phyloP scores from a whole-genome alignment of 2,797 vertebrate species.

The Mus caroli region DNA sequence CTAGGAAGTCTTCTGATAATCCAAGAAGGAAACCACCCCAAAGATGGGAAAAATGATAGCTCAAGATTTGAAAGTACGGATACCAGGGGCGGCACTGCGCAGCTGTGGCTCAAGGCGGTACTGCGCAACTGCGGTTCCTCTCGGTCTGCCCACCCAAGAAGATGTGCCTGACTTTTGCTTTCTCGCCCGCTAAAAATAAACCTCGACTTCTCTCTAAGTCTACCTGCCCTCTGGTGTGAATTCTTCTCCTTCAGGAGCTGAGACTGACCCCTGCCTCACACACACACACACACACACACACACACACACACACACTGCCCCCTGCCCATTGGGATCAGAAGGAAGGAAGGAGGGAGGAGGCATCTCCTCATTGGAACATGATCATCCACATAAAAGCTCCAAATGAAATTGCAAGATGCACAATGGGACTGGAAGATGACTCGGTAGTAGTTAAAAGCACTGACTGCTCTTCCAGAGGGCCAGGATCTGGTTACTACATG shows the following conservation, averaged over 20 bases:
- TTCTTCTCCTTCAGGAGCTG: background rate
- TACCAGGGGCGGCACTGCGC: no score
- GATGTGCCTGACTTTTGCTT: background rate
- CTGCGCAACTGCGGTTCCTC: background rate
- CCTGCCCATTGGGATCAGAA: background rate
- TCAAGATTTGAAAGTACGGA: background rate
- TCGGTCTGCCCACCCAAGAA: background rate
- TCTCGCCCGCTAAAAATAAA: background rate
- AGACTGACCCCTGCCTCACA: background rate
- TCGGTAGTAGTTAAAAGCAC: background rate
- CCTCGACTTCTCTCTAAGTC: background rate
- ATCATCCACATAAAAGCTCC: constrained; percentile 23
- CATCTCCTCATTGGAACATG: background rate
- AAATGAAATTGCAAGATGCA: background rate
- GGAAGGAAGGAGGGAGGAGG: background rate
- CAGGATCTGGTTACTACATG: no score
- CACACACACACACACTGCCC: no score
- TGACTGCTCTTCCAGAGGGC: background rate
- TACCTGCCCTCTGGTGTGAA: background rate
- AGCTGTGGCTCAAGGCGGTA: background rate
- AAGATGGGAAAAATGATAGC: background rate
- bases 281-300: no score
- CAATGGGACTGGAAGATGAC: background rate
- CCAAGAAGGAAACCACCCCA: background rate
- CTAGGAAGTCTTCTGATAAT: background rate